These are phyloP conservation scores for Cyclura pinguis DNA, from an alignment of 2,797 vertebrate species.

Conservation along the genomic window DNA sequence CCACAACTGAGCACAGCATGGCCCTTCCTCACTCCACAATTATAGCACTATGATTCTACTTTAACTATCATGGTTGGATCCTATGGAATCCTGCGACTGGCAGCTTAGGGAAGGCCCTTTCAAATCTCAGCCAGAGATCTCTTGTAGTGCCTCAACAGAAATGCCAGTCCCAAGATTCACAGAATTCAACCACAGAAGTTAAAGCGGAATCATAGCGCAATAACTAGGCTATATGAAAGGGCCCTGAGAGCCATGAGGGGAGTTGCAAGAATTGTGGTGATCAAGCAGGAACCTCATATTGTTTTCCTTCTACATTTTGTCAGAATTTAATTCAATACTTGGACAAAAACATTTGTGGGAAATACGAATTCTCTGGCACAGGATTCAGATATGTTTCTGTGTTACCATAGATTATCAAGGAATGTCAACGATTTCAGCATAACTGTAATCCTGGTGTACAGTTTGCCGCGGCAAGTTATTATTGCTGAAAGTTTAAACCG, in stretches of 20 bases:
- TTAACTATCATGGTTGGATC: no score
- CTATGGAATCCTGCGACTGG: no score
- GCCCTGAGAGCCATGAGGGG: neutral
- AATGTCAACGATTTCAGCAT: conserved; percentile 39
- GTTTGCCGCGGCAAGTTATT: neutral
- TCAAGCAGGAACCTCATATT: neutral
- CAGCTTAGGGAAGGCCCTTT: no score
- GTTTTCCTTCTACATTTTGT: neutral
- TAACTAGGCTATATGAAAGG: no score
- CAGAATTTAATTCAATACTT: neutral
- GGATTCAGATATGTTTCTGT: conserved; percentile 20
- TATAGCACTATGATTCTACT: no score
- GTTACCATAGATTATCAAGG: conserved; percentile 39
- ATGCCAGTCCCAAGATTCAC: no score
- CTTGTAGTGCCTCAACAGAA: no score
- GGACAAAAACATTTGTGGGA: conserved; percentile 20
- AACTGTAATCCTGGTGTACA: conserved; percentile 26
- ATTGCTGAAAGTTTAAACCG: neutral
- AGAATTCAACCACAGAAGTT: no score
- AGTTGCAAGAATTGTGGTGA: neutral
- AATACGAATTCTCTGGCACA: neutral
- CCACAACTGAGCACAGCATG: neutral
- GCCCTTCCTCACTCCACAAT: no score
- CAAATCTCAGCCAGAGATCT: no score
- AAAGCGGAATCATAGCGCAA: no score